Evolutionary conservation across 2,797 vertebrate genomes (phyloP).

Genomic region (Bradypus variegatus): DNA sequence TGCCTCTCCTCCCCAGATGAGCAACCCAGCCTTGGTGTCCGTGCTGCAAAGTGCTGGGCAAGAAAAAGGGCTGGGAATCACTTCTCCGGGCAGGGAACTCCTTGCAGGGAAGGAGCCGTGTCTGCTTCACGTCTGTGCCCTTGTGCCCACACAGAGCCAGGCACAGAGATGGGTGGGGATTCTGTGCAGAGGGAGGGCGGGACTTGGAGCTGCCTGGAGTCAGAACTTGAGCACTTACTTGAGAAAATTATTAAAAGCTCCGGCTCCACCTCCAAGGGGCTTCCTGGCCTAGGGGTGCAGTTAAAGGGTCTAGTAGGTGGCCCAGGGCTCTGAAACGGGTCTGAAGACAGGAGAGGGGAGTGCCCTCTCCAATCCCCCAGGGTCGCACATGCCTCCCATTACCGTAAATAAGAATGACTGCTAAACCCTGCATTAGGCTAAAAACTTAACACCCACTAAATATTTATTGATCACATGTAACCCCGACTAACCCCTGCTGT

Average conservation of each 20-base stretch:
- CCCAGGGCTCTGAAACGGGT: neutral
- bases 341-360: neutral
- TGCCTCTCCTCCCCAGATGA: neutral
- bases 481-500: conserved; percentile 61
- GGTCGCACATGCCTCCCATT: conserved; percentile 33
- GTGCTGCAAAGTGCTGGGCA: neutral
- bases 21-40: neutral
- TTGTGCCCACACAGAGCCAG: neutral
- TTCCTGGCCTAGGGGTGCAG: neutral
- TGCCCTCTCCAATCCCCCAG: neutral
- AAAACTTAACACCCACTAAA: conserved; percentile 65
- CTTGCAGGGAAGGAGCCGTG: neutral
- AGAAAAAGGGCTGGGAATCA: neutral
- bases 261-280: neutral
- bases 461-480: conserved; percentile 53
- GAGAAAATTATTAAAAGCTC: neutral
- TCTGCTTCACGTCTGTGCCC: neutral
- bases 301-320: neutral
- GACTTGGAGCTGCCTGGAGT: neutral
- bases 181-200: neutral
- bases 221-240: neutral
- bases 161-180: neutral
- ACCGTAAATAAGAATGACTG: conserved; percentile 52
- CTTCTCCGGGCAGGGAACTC: neutral
- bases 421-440: conserved; percentile 34